Base-by-base conservation (phyloP, 2,888 invertebrate genomes). In the Cecidostiba fungosa region DNA sequence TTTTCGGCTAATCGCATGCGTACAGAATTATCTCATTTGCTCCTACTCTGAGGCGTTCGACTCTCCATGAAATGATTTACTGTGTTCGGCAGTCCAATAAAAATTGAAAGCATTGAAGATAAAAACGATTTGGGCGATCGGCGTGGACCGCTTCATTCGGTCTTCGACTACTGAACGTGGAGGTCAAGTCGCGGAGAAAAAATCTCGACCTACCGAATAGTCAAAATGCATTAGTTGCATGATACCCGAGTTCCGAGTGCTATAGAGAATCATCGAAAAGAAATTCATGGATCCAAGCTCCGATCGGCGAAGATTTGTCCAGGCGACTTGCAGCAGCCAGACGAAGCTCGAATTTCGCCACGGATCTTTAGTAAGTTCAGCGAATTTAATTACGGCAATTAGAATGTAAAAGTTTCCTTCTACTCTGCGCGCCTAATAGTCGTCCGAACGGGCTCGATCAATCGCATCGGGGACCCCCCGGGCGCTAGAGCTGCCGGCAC, bases 311-410 rank as follows among this genome's bases (percentile, higher is more conserved):
- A n/a, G 19, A 50, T 19, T 0, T n/a, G 54, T 19, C 54, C 54
- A n/a, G n/a, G 54, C 6, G 54, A n/a, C 54, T n/a, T 59, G n/a
- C 54, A 59, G 66, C 69, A 73, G 69, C 78, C 77, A 77, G n/a
- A 47, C 23, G 59, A 19, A 78, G 69, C 78, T 79, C 72, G 77
- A 73, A 86, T 86, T 73, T 73, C 50, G 73, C 36, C 76, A 62
- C n/a, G 73, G n/a, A 70, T 1, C n/a, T 59, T 6, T 87, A 92
- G 92, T 92, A 90, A 92, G 92, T 92, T 91, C 23, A 89, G 89
- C 87, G 88, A 90, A 91, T 92, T 92, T 91, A 92, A 92, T 92
- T 90, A 91, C 89, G 88, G 90, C 90, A 91, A 91, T 92, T 92
- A 91, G 89, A 90, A 89, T 87, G 89, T 87, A 90, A 91, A 91